Evolutionary conservation across 2,888 invertebrate genomes (phyloP).

Genomic region (Onthophagus sagittarius): DNA sequence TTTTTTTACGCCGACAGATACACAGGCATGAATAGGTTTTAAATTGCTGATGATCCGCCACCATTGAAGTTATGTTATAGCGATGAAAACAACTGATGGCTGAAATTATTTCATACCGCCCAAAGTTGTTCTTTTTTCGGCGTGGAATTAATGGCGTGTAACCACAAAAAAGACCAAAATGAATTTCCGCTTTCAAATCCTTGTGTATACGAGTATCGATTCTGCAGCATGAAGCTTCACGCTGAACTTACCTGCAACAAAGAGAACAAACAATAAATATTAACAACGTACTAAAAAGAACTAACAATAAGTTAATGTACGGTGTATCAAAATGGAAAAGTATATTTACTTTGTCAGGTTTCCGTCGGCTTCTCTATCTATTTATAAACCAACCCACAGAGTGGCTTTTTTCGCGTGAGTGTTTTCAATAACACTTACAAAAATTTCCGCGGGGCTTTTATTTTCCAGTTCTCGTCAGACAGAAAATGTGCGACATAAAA

Average conservation of each 20-base stretch:
- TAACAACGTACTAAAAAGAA: not conserved
- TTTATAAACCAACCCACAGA: not conserved
- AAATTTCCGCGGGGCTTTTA: constrained; percentile 1
- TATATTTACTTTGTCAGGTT: not conserved
- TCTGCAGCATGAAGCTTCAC: not conserved
- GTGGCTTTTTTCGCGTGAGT: constrained; percentile 6
- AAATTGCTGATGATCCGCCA: not conserved
- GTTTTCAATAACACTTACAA: constrained; percentile 6
- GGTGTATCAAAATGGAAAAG: not conserved
- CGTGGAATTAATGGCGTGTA: not conserved
- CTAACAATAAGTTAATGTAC: not conserved
- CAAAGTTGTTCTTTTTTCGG: not conserved
- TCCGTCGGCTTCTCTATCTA: not conserved
- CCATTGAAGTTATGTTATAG: not conserved
- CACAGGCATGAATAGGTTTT: not conserved
- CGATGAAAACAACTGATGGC: not conserved
- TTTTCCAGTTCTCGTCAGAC: not conserved
- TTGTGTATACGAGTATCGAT: not conserved
- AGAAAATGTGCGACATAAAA: not conserved
- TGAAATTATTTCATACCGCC: not conserved
- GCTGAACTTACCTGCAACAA: not conserved
- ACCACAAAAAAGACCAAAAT: not conserved
- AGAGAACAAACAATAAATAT: not conserved
- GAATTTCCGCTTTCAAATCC: not conserved
- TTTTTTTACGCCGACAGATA: not conserved